Conservation (phyloP, 2,888 invertebrate species). For the Periphyllus acericola region DNA sequence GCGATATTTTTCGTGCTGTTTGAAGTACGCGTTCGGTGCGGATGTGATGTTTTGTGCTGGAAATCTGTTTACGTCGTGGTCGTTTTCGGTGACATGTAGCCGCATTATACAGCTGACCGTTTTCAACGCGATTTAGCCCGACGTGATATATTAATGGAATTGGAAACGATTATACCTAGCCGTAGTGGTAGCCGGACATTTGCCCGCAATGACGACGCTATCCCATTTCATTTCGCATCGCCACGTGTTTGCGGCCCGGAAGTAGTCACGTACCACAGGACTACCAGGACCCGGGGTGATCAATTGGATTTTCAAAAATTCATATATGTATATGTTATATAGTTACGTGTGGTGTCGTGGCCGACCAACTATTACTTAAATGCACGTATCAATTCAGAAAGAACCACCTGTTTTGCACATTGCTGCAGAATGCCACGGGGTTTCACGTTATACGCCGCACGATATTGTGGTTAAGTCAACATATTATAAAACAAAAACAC, state of each 20-base stretch:
- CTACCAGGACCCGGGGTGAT: constrained; percentile 23
- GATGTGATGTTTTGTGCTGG: neutral
- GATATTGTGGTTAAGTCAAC: too few species aligned
- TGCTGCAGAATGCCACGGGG: too few species aligned
- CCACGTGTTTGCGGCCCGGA: constrained; percentile 50
- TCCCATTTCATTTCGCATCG: constrained; percentile 13
- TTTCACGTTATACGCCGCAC: too few species aligned
- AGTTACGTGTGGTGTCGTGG: neutral
- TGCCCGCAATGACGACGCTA: neutral
- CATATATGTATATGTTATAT: neutral
- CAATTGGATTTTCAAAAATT: neutral
- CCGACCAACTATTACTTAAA: neutral
- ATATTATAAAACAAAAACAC: too few species aligned
- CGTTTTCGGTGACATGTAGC: neutral
- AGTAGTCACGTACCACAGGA: constrained; percentile 20
- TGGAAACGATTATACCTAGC: constrained; percentile 16
- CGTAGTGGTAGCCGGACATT: neutral
- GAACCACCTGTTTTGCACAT: neutral
- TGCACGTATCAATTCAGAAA: neutral
- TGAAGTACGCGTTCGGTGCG: neutral
- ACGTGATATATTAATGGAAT: neutral
- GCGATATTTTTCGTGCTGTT: neutral
- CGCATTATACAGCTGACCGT: neutral
- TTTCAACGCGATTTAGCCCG: neutral
- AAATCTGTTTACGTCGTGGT: neutral